Conservation (phyloP, 1,140 invertebrate genomes). For the Drosophila sturtevanti region DNA sequence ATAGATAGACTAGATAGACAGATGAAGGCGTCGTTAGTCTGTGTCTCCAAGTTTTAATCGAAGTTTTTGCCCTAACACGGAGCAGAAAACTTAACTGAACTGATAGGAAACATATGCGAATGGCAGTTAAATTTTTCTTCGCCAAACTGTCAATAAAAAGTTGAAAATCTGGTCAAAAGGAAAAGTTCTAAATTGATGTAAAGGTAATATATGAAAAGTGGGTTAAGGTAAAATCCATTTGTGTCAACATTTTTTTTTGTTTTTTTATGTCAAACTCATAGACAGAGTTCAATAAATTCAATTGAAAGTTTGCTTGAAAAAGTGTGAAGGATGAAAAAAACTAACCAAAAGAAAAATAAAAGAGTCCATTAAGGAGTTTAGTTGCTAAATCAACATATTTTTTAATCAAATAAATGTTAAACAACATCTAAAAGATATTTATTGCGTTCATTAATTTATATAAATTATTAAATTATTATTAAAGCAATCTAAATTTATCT, state of each 20-base stretch:
- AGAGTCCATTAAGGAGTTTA: too few relatives aligned
- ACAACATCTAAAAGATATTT: too few relatives aligned
- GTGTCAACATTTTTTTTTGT: background rate
- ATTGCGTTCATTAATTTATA: too few relatives aligned
- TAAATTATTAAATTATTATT: too few relatives aligned
- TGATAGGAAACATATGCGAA: constrained; percentile 14
- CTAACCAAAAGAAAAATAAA: too few relatives aligned
- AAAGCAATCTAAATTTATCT: too few relatives aligned
- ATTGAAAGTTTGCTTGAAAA: background rate
- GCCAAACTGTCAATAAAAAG: constrained; percentile 12
- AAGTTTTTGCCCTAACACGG: background rate
- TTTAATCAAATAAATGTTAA: too few relatives aligned
- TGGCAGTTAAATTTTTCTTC: constrained; percentile 14
- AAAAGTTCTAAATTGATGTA: constrained; percentile 1
- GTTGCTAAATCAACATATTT: too few relatives aligned
- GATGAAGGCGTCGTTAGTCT: constrained; percentile 8
- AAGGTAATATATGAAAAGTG: background rate
- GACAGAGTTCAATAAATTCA: background rate
- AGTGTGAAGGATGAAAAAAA: background rate
- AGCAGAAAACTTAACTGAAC: background rate
- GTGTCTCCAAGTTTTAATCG: constrained; percentile 3
- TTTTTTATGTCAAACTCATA: background rate
- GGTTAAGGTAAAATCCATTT: background rate
- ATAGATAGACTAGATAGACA: too few relatives aligned
- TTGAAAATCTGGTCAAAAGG: background rate